Base-by-base conservation (phyloP, 2,113 vertebrate species). In the Nibea coibor region DNA sequence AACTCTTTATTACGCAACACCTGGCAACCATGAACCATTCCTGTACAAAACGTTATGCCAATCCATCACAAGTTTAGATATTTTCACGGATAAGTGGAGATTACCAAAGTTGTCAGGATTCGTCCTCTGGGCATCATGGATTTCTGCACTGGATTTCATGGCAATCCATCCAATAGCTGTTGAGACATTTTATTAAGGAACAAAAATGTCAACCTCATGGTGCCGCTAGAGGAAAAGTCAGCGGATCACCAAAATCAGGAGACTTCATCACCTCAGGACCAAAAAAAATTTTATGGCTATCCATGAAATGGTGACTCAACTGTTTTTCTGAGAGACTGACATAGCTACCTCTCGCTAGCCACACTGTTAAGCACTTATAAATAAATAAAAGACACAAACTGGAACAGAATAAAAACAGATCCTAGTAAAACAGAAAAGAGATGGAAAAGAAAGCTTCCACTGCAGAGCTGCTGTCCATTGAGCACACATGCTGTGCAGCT, bases 11-110 rank as follows among this genome's bases (percentile, higher is more conserved):
- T 39, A 39, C 35, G 8, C 35, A 39, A 39, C 35, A 24, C 51
- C 50, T 64, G 50, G 11, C 3, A 78, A 48, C 39, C 26, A 56
- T 22, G 39, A 79, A 48, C 35, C 35, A 39, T 62, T 17, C 47
- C 42, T 63, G 26, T 47, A 42, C 4, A 26, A 66, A 48, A 47
- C 16, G 22, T 67, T 35, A 66, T 62, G 48, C 5, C 20, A 63
- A 12, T 63, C 17, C 47, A 35, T 67, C 75, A 54, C 31, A 56
- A 63, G 56, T 39, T 10, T 17, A 15, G 26, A 48, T 17, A 42
- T 78, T 62, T 78, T 17, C n/a, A 14, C 39, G 54, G 26, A 53
- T 59, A 48, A 61, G n/a, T 75, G 56, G 63, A 35, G 74, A 69
- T 63, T 51, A 66, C 53, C 24, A 51, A 54, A 47, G 51, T 65